Percentiles rank a stretch among this genome's conserved stretches.
These are phyloP conservation scores for Liasis olivaceus DNA, from an alignment of 2,797 vertebrate species.

Conservation along the genomic window DNA sequence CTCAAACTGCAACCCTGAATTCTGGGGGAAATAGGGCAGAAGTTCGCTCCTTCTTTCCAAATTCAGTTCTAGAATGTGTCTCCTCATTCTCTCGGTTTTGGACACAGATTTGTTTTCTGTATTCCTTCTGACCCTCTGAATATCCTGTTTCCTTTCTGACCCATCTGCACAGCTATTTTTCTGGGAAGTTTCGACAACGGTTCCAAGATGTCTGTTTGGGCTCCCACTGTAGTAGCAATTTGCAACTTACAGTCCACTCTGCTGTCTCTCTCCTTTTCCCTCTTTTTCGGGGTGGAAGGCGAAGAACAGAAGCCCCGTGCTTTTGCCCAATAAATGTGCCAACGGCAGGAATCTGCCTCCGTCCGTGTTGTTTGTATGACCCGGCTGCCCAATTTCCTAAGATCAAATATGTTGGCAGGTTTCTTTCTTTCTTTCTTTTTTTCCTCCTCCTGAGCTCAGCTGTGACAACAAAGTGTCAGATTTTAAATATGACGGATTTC, in stretches of 20 bases:
- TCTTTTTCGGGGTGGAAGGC: not conserved
- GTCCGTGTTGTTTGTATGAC: not conserved
- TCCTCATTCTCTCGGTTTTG: not conserved
- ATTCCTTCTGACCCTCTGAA: not conserved
- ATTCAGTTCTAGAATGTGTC: no score
- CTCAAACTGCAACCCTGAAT: no score
- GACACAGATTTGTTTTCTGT: not conserved
- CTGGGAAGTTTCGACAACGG: constrained; percentile 7
- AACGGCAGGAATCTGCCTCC: not conserved
- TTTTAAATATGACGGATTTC: constrained; percentile 37
- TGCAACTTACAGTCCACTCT: not conserved
- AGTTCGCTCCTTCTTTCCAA: no score
- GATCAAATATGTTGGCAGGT: not conserved
- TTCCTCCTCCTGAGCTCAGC: constrained; percentile 49
- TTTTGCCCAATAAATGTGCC: not conserved
- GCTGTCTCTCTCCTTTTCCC: not conserved
- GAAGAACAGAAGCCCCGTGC: not conserved
- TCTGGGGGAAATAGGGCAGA: no score
- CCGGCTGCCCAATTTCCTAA: not conserved
- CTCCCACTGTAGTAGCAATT: not conserved
- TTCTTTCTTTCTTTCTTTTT: no score
- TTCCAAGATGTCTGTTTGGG: constrained; percentile 25
- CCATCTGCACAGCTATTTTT: constrained; percentile 34
- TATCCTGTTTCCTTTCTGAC: constrained; percentile 1
- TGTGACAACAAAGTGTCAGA: constrained; percentile 53